phyloP scores from a whole-genome alignment of 92 coral and sea anemone genomes.

The Muricea muricata region DNA sequence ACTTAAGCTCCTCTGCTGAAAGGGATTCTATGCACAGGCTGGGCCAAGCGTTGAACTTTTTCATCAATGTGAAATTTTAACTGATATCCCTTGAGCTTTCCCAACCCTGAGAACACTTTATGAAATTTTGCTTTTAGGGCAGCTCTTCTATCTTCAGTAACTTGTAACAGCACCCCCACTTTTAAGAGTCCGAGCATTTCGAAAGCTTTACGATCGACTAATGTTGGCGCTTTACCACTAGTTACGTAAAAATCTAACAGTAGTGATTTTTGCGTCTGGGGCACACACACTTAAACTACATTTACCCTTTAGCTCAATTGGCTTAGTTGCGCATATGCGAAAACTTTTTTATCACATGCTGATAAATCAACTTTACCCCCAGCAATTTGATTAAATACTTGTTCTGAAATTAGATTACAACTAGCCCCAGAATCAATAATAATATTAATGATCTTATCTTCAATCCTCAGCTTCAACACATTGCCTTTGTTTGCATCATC shows the following conservation, averaged over 20 bases:
- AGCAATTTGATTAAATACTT: slow-evolving; percentile 12
- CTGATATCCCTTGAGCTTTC: slow-evolving; percentile 39
- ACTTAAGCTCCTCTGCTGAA: neutral
- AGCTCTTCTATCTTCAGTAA: slow-evolving; percentile 41
- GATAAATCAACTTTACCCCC: slow-evolving; percentile 30
- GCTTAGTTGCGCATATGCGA: slow-evolving; percentile 40
- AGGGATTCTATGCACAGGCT: neutral
- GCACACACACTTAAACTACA: slow-evolving; percentile 32
- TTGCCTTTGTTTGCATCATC: neutral
- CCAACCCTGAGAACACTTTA: slow-evolving; percentile 51
- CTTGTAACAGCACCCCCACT: slow-evolving; percentile 30
- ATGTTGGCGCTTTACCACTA: slow-evolving; percentile 35
- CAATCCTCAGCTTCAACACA: slow-evolving; percentile 35
- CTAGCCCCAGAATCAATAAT: slow-evolving; percentile 71
- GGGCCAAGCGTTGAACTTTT: neutral
- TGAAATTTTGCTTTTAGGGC: slow-evolving; percentile 53
- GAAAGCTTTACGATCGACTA: slow-evolving; percentile 43
- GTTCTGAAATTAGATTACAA: slow-evolving; percentile 60
- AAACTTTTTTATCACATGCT: slow-evolving; percentile 30
- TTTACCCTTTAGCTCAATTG: slow-evolving; percentile 43
- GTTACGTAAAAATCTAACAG: slow-evolving; percentile 40
- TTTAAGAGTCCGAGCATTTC: slow-evolving; percentile 35
- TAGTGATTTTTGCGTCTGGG: slow-evolving; percentile 11
- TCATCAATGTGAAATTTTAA: slow-evolving; percentile 31
- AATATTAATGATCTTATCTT: slow-evolving; percentile 60